Evolutionary conservation across 1,140 invertebrate species (phyloP), one percentile per base, ranked within the genome.

Genomic region (Oedothorax gibbosus): DNA sequence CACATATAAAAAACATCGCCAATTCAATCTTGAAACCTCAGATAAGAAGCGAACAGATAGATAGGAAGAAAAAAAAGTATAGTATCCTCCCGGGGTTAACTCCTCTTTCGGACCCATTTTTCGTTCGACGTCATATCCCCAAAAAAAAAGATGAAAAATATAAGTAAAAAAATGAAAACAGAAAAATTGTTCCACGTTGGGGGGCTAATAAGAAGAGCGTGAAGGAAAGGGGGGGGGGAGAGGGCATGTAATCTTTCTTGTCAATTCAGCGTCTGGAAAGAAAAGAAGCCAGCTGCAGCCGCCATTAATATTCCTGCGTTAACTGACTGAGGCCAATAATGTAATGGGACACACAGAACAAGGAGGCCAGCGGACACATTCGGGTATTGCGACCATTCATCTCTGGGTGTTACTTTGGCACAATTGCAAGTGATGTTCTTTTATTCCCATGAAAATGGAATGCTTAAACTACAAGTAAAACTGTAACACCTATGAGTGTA

Each of bases 261-360:
- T 79, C 77, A 79, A 79, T 79, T 79, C 77, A 79, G 68, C 77
- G 77, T 79, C 77, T 79, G 56, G 68, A 79, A 79, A 53, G 56
- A 79, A 77, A 79, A 51, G 49, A 50, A 66, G 65, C 77, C 75
- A 79, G 77, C 77, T 79, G 77, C 51, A 79, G 77, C 68, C 51
- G 50, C 77, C 77, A 79, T 79, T 79, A 79, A 79, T 79, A 79
- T 79, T 79, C 77, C 77, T 79, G 57, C 65, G 77, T 79, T 79
- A 79, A 79, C 77, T 79, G 77, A 79, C 77, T 79, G 64, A 79
- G 77, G 65, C 77, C 77, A 79, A 79, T 79, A 79, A 79, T 79
- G 77, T 79, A 79, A 79, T 79, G 77, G 77, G 77, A 79, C 77
- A 68, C 77, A 68, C 12, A 54, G 77, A 79, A 79, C 62, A 66